Base-by-base conservation (phyloP, 2,797 vertebrate genomes). In the Anguilla pacifica region DNA sequence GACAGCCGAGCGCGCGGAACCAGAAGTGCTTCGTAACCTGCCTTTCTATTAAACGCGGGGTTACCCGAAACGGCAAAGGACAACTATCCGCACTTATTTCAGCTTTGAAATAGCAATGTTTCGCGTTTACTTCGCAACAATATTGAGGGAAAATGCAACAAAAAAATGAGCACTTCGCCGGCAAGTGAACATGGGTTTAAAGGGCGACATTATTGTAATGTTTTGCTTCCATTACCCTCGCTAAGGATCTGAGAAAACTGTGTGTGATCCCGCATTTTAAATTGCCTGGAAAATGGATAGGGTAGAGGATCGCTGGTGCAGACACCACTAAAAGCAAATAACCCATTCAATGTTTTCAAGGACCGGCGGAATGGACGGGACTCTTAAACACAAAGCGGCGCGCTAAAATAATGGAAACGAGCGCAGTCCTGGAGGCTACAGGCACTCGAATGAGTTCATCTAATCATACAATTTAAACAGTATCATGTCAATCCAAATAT, bases 251-350 rank as follows among this genome's bases (percentile, higher is more conserved):
- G 61, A 79, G 82, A 86, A 82, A 43, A 49, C 22, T 28, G 22
- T 28, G 86, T 49, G 86, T 85, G 83, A 87, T 79, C 85, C 86
- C 81, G n/a, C 86, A 55, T 85, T 86, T 70, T 87, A 86, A 89
- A 88, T 90, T 70, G 87, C 83, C 86, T 28, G 83, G 83, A 90
- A 87, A 88, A 90, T 85, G 28, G 70, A 74, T 85, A 39, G 79
- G 55, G 83, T 82, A 39, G 70, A 81, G 88, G 35, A 86, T 39
- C 15, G 67, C 19, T 67, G 43, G 19, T 51, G 55, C 70, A 85
- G 49, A 35, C 84, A 79, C 17, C 25, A 49, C 87, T 70, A 46
- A 90, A 79, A 79, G 85, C 85, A 79, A 84, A 85, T 57, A 15
- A 51, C 86, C 72, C 86, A 82, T 87, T 85, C 84, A 82, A 13